Evolutionary conservation across 2,797 vertebrate genomes (phyloP), one percentile per base, ranked within the genome.

Genomic region (Dromococcyx pavoninus): DNA sequence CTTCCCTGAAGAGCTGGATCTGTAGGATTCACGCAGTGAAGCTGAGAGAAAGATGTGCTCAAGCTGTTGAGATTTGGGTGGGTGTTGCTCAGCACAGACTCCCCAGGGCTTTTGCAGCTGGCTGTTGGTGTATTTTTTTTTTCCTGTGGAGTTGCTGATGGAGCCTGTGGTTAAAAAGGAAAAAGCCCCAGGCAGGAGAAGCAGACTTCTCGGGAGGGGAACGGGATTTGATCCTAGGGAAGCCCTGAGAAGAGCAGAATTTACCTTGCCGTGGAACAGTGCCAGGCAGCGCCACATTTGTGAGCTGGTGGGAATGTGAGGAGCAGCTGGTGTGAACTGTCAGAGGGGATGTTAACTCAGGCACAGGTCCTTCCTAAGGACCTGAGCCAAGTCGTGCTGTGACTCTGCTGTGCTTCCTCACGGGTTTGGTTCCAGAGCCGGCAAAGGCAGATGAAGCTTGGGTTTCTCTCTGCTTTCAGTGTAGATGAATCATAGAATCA

Each of bases 301-400:
- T 46, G 66, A 81, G 77, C 57, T 37, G 70, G 30, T 39, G 56
- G 51, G 57, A n/a, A 15, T 16, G 12, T 5, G 17, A 44, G 35
- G 16, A 7, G 17, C 2, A 2, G 60, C 30, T 1, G 0, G 2
- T 4, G 19, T 5, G 43, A 8, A 1, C 30, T n/a, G 0, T 21
- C 44, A 7, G 43, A 41, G 37, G 11, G 7, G 22, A 0, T 35
- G 43, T 13, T 56, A 28, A 9, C 13, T 51, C 16, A 13, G 61
- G 50, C 35, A 5, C 11, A 56, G 43, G 13, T 53, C 53, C 73
- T 32, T 58, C 22, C 4, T 27, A 8, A 0, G 0, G 41, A 17
- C 57, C n/a, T 21, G 11, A 75, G 10, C 22, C 58, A 25, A 13
- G 18, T 4, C 30, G 39, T 50, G 76, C 37, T 72, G 9, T 41